These are phyloP conservation scores for Upupa epops DNA, from an alignment of 2,113 vertebrate species.

Conservation along the genomic window DNA sequence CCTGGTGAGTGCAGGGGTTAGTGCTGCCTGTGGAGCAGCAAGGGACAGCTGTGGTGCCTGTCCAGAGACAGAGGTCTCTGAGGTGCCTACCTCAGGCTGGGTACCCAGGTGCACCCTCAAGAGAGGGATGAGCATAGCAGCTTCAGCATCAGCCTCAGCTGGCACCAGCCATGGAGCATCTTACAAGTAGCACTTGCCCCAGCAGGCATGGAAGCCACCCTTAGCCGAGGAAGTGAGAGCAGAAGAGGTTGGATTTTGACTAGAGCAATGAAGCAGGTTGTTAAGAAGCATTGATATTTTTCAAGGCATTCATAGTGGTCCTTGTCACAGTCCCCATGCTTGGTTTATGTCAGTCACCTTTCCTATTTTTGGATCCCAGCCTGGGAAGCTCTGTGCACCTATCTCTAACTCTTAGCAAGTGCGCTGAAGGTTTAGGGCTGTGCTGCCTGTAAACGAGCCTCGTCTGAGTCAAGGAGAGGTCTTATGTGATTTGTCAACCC, in stretches of 20 bases:
- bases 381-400: neutral
- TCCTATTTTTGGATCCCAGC: neutral
- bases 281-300: neutral
- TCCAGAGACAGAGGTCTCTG: neutral
- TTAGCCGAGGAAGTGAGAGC: neutral
- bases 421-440: neutral
- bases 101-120: rapidly evolving
- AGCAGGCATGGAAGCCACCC: neutral
- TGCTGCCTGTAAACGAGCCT: neutral
- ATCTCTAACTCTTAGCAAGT: neutral
- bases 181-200: rapidly evolving
- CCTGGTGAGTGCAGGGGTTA: rapidly evolving
- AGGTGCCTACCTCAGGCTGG: neutral
- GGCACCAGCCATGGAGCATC: neutral
- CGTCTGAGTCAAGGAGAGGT: neutral
- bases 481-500: neutral
- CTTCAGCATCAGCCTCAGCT: neutral
- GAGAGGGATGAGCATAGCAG: neutral
- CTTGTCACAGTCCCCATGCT: neutral
- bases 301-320: neutral
- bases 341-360: neutral
- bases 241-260: neutral
- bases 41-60: neutral
- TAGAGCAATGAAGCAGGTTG: neutral
- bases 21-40: rapidly evolving